Base-by-base conservation (phyloP, 2,888 invertebrate species). In the Sarcophaga rosellei region DNA sequence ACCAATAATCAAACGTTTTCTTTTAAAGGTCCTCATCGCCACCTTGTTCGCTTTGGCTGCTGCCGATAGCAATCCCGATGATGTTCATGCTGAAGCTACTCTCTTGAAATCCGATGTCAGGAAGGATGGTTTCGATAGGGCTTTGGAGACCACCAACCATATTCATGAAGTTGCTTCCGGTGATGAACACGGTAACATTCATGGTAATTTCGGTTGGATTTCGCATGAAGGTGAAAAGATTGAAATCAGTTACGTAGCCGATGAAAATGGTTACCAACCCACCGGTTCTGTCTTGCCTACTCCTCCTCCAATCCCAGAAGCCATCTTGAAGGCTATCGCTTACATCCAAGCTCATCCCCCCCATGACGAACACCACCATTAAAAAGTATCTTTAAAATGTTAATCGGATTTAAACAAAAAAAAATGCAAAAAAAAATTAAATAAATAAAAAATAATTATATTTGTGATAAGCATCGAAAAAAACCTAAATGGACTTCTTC, bases 281-380 rank as follows among this genome's bases (percentile, higher is more conserved):
- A 25, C 25, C n/a, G 81, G 90, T 65, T 87, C 85, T 10, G 35
- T 87, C 8, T 45, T 88, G 62, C 90, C 91, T 72, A 88, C 88
- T 11, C 78, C 89, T 25, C 90, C 88, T 69, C 90, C 90, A 87
- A 79, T 88, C 5, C 90, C 90, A 70, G 88, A 74, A 6, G 87
- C 85, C 21, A 90, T 90, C 73, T 23, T 88, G 8, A 88, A 87
- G 63, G 80, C 90, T 17, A 89, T 95, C 44, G 93, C 94, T 89
- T 95, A 93, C 93, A 94, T 91, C 89, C 92, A 90, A 88, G 91
- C 92, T 65, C 94, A 94, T 88, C 90, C 92, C 63, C 93, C 93
- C 89, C 4, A 83, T 65, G 88, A 86, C 20, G 77, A 74, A 44
- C 11, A 15, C n/a, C 59, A 77, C 5, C 79, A 80, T 79, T 75